Base-by-base conservation (phyloP, 2,888 invertebrate genomes). In the Candidula unifasciata region DNA sequence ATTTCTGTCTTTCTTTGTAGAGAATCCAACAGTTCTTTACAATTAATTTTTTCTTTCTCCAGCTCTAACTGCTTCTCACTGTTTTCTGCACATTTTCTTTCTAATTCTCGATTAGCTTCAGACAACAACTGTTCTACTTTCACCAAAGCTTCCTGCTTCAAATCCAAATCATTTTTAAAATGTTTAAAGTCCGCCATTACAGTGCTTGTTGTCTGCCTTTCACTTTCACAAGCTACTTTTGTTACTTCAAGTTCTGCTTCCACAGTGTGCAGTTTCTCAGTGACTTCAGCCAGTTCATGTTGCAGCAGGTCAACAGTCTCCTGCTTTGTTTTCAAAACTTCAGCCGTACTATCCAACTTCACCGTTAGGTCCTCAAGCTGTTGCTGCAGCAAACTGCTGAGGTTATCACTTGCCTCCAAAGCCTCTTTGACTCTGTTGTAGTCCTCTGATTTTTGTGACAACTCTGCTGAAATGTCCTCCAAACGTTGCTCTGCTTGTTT, bases 231-330 rank as follows among this genome's bases (percentile, higher is more conserved):
- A 30, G 44, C 44, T 24, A 44, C 33, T 69, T 82, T 69, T 18
- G 18, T 64, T 30, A 71, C 66, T 68, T 60, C 68, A 44, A 83
- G 71, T 64, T 54, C 37, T 24, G 37, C 21, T 57, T 64, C 27
- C 3, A 64, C 44, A 16, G 69, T 44, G 21, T 64, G 30, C 24
- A 78, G 64, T 64, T 76, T 77, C 37, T 74, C 68, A 16, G n/a
- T 37, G n/a, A 44, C 37, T 44, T 80, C 0, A 52, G n/a, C 57
- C 24, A 86, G 64, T 33, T 81, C 35, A 44, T 83, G 86, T 68
- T 83, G 64, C 37, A 52, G 69, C 37, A 76, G 69, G 3, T 13
- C 30, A 37, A 44, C 35, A 30, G 44, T 74, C 10, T 68, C 37
- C 27, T 71, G 30, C 8, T 68, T 71, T 30, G 18, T n/a, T 35